phyloP scores from a whole-genome alignment of 2,888 invertebrate genomes.

The Augochlorella aurata region DNA sequence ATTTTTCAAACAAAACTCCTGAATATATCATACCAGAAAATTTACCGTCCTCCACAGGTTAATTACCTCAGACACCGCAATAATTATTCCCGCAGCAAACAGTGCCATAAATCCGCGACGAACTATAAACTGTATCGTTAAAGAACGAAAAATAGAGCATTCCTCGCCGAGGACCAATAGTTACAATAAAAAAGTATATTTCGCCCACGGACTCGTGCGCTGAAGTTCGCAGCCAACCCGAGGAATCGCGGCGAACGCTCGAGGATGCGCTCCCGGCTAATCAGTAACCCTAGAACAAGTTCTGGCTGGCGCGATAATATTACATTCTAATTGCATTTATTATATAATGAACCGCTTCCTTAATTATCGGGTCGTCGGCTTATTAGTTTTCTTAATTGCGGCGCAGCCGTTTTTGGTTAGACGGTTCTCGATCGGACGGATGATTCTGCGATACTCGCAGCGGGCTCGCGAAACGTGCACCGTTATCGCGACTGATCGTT shows the following conservation, averaged over 20 bases:
- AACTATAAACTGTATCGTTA: no score
- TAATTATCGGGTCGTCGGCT: not conserved
- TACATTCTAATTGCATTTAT: conserved; percentile 2
- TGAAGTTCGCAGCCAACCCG: no score
- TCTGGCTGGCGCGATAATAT: not conserved
- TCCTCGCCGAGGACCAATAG: no score
- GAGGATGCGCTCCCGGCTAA: not conserved
- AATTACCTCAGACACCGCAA: no score
- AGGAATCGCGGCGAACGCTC: not conserved
- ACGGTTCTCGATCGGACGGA: conserved; percentile 5
- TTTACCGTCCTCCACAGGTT: no score
- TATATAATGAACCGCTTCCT: conserved; percentile 3
- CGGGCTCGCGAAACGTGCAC: conserved; percentile 26
- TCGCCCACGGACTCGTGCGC: no score
- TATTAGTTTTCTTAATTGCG: not conserved
- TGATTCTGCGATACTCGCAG: conserved; percentile 3
- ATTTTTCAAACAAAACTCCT: no score
- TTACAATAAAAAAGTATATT: no score
- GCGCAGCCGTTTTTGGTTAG: not conserved
- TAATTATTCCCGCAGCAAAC: no score
- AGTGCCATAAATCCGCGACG: no score
- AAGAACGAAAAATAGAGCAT: no score
- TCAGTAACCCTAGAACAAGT: not conserved
- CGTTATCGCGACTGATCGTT: conserved; percentile 51
- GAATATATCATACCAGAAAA: no score